These are phyloP conservation scores for Euleptes europaea DNA, from an alignment of 2,113 vertebrate genomes.

Conservation along the genomic window DNA sequence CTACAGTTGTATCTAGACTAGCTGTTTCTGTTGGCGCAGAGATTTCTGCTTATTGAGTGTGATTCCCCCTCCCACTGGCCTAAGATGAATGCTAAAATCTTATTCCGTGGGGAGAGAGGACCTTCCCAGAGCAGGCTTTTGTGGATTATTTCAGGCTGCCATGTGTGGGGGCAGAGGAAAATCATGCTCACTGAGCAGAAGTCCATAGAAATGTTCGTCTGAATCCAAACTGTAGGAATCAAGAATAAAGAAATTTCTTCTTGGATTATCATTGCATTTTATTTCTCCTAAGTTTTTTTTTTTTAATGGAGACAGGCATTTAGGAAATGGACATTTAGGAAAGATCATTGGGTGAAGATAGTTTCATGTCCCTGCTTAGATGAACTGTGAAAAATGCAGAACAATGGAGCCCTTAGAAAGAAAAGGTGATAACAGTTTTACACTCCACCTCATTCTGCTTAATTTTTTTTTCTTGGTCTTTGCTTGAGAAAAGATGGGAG, in stretches of 20 bases:
- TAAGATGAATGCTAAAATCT: too few relatives aligned
- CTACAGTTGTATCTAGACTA: not conserved
- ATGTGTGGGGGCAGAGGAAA: too few relatives aligned
- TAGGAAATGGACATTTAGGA: not conserved
- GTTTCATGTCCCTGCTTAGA: not conserved
- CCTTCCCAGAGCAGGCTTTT: too few relatives aligned
- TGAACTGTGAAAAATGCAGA: not conserved
- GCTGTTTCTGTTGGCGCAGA: too few relatives aligned
- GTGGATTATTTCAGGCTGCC: too few relatives aligned
- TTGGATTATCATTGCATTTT: slow-evolving; percentile 24
- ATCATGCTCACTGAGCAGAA: too few relatives aligned
- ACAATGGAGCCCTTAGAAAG: not conserved
- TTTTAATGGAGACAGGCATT: not conserved
- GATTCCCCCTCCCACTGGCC: too few relatives aligned
- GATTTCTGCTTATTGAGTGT: too few relatives aligned
- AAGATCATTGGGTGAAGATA: not conserved
- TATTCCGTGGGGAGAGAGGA: too few relatives aligned
- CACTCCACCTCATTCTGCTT: too few relatives aligned
- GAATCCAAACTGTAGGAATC: not conserved
- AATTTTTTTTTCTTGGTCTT: too few relatives aligned
- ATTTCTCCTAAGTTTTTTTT: not conserved
- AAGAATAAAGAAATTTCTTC: slow-evolving; percentile 45
- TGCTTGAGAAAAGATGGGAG: not conserved
- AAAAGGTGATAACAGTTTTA: not conserved
- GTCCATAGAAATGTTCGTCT: too few relatives aligned